These are phyloP conservation scores for Parthenolecanium corni DNA, from an alignment of 2,888 invertebrate species.

Conservation along the genomic window DNA sequence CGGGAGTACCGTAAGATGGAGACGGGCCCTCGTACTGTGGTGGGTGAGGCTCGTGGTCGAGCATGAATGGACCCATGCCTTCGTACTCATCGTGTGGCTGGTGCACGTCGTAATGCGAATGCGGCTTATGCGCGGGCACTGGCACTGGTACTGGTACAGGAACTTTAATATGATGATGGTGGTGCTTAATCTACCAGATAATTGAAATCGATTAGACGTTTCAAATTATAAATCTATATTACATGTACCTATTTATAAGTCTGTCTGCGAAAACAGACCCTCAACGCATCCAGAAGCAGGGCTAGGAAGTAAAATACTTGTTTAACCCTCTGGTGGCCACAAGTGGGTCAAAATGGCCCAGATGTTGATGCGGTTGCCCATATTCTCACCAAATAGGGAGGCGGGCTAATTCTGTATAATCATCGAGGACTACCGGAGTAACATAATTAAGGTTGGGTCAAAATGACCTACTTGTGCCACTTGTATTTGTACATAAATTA, in stretches of 20 bases:
- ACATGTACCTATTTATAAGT: neutral
- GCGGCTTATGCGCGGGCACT: slow-evolving; percentile 33
- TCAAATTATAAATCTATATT: too few relatives aligned
- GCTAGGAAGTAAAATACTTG: too few relatives aligned
- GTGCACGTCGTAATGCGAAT: slow-evolving; percentile 34
- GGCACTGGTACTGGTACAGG: slow-evolving; percentile 43
- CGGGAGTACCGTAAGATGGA: slow-evolving; percentile 25
- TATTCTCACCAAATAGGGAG: too few relatives aligned
- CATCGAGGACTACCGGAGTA: too few relatives aligned
- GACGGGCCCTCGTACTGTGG: slow-evolving; percentile 15
- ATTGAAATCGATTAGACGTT: neutral
- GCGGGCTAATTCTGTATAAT: too few relatives aligned
- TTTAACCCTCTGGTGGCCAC: too few relatives aligned
- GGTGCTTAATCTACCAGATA: slow-evolving; percentile 53
- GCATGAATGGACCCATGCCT: slow-evolving; percentile 10
- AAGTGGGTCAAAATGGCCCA: too few relatives aligned
- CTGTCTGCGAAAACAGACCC: neutral
- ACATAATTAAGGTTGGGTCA: too few relatives aligned
- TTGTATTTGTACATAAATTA: too few relatives aligned
- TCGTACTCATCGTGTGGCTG: slow-evolving; percentile 26
- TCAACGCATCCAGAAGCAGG: too few relatives aligned
- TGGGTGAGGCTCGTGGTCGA: slow-evolving; percentile 26
- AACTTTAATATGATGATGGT: slow-evolving; percentile 50
- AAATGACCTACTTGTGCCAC: too few relatives aligned
- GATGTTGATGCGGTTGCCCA: too few relatives aligned